phyloP scores from a whole-genome alignment of 2,113 vertebrate species.

The Cromileptes altivelis region DNA sequence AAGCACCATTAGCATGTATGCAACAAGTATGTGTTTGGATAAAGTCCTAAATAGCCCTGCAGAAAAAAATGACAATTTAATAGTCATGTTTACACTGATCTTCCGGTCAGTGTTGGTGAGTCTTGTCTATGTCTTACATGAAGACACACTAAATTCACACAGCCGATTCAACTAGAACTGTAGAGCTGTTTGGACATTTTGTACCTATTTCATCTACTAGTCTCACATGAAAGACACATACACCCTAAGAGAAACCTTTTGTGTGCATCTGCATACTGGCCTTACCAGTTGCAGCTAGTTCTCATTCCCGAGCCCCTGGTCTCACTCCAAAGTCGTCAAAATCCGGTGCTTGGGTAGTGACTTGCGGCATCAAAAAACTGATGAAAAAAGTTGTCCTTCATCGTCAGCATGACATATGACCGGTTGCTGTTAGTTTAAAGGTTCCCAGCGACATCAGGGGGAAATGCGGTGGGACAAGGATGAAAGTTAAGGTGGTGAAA shows the following conservation, averaged over 20 bases:
- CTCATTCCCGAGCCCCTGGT: too few relatives aligned
- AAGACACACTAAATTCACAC: neutral
- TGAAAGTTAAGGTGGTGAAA: too few relatives aligned
- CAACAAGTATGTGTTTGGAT: neutral
- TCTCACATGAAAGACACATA: conserved; percentile 4
- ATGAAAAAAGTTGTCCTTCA: too few relatives aligned
- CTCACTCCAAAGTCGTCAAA: too few relatives aligned
- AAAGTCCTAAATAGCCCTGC: neutral
- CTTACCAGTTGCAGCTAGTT: too few relatives aligned
- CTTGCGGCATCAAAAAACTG: too few relatives aligned
- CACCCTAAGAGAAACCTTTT: neutral
- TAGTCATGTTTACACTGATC: neutral
- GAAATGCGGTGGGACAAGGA: too few relatives aligned
- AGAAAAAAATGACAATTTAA: neutral
- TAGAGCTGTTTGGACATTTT: neutral
- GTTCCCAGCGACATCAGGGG: too few relatives aligned
- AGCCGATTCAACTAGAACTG: neutral
- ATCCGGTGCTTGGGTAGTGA: too few relatives aligned
- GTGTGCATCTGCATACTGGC: neutral
- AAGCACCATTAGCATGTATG: neutral
- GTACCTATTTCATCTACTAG: neutral
- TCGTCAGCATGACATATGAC: too few relatives aligned
- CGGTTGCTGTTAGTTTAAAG: too few relatives aligned
- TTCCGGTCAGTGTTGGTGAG: neutral
- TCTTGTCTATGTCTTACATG: too few relatives aligned